Evolutionary conservation across 2,888 invertebrate species (phyloP).

Genomic region (Phania funesta): DNA sequence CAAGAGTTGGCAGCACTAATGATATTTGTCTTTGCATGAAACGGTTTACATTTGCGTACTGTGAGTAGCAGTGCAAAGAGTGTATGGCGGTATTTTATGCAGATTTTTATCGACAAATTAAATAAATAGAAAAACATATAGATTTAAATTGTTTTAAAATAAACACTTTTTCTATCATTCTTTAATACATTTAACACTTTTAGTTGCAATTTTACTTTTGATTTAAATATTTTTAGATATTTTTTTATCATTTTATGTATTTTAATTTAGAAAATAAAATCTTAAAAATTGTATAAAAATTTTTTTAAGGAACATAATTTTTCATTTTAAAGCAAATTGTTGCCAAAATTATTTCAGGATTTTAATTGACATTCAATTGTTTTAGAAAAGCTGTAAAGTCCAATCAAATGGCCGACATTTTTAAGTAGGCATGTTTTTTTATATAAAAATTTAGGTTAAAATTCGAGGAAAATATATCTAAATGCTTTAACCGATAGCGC

Average conservation of each 20-base stretch:
- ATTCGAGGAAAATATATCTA: too few relatives aligned
- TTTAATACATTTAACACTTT: neutral
- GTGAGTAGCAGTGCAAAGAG: neutral
- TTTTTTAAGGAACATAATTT: too few relatives aligned
- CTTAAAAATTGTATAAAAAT: too few relatives aligned
- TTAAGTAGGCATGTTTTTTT: too few relatives aligned
- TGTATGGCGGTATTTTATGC: neutral
- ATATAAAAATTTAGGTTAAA: too few relatives aligned
- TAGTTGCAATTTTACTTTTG: neutral
- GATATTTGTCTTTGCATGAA: neutral
- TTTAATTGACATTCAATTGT: constrained; percentile 11
- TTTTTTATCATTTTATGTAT: too few relatives aligned
- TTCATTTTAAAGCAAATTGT: neutral
- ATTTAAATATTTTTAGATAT: too few relatives aligned
- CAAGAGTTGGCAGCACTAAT: neutral
- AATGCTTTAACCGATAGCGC: too few relatives aligned
- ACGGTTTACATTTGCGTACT: neutral
- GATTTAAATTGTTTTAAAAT: constrained; percentile 9
- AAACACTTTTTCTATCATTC: neutral
- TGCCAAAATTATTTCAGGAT: constrained; percentile 2
- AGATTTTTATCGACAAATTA: constrained; percentile 1
- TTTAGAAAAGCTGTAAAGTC: neutral
- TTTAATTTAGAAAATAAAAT: too few relatives aligned
- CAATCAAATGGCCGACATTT: too few relatives aligned
- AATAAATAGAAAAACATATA: neutral